phyloP scores from a whole-genome alignment of 2,113 vertebrate genomes.

The Atractosteus spatula region DNA sequence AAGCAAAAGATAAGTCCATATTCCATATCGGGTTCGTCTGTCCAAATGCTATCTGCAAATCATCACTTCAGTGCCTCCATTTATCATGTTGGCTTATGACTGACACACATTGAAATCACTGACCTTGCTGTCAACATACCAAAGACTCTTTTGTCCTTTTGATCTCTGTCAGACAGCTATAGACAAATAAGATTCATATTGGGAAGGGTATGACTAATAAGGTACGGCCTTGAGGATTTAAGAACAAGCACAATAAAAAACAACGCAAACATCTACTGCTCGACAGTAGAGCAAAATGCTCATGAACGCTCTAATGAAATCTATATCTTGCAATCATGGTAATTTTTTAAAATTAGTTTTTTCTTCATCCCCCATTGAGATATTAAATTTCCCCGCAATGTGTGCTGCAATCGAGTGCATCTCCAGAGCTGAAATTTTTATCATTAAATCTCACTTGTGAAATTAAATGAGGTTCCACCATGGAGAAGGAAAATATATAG shows the following conservation, averaged over 20 bases:
- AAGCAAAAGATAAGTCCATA: not conserved
- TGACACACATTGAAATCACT: constrained; percentile 26
- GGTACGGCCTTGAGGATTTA: constrained; percentile 29
- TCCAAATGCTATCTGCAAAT: constrained; percentile 4
- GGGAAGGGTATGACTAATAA: constrained; percentile 51
- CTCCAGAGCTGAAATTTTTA: not conserved
- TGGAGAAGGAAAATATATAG: not conserved
- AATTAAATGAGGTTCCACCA: not conserved
- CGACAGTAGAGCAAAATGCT: constrained; percentile 15
- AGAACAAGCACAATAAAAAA: constrained; percentile 12
- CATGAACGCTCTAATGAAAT: constrained; percentile 53
- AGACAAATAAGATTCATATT: constrained; percentile 35
- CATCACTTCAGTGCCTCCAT: constrained; percentile 5
- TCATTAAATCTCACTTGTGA: not conserved
- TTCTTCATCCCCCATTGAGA: constrained; percentile 2
- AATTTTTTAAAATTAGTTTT: not conserved
- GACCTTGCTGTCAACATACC: constrained; percentile 53
- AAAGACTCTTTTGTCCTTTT: constrained; percentile 60
- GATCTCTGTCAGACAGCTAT: constrained; percentile 41
- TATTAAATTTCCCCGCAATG: constrained; percentile 27
- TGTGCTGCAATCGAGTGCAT: too few relatives aligned
- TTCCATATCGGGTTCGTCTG: not conserved
- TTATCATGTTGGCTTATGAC: constrained; percentile 15
- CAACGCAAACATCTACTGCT: constrained; percentile 39
- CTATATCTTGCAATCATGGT: constrained; percentile 23